Evolutionary conservation across 2,888 invertebrate genomes (phyloP), one percentile per base, ranked within the genome.

Genomic region (Yponomeuta cagnagella): DNA sequence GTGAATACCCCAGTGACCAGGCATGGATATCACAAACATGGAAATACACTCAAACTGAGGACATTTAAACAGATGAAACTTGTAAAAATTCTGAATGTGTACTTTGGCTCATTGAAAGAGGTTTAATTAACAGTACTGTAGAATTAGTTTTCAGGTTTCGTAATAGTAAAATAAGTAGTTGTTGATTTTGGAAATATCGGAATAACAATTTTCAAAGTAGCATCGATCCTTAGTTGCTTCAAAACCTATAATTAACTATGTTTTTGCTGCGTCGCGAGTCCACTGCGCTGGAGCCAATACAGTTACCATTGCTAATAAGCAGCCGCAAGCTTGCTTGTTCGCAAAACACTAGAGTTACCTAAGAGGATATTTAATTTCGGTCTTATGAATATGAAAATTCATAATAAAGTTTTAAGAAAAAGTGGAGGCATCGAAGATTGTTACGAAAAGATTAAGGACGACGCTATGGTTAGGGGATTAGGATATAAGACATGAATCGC

Each of bases 251-350:
- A 69, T 63, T 63, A 69, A 69, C 23, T 63, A 10, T 63, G 52
- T 12, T 63, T 63, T 63, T 33, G 43, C 69, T 33, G 33, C 69
- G 52, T 12, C 30, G 52, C 30, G 31, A n/a, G 48, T 48, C 48
- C 68, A 58, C 48, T 52, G 48, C 10, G 52, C 68, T 63, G n/a
- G 69, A 69, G 63, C 37, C 23, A 37, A 63, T 69, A 37, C 58
- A 70, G 70, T 72, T 73, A 71, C 72, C 73, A 73, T 71, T 73
- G 72, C 72, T 70, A 73, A 72, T 73, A 68, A 48, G 69, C 48
- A 66, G 70, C 70, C 70, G 65, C 72, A 66, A 70, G 48, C 43
- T 67, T 64, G 48, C 67, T 71, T 73, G 70, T 71, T 71, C 68
- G 73, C 72, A 71, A 71, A 72, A 73, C 71, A 73, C 23, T 71